These are phyloP conservation scores for Neodiprion lecontei DNA, from an alignment of 1,140 invertebrate genomes.

Conservation along the genomic window DNA sequence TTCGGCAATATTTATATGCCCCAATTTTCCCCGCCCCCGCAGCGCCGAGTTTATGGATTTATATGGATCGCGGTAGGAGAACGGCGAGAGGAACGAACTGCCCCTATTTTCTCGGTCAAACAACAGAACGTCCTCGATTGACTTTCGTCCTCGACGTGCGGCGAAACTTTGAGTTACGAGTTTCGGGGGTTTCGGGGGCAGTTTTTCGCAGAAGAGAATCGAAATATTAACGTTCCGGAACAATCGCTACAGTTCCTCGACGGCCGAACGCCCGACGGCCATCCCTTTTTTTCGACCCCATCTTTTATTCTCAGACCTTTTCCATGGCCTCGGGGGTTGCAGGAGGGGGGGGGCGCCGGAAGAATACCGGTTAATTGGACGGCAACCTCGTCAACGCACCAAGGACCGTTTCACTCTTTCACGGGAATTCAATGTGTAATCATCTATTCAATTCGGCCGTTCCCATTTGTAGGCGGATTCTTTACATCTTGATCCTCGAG, in stretches of 20 bases:
- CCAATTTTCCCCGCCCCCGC: neutral
- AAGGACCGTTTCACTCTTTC: too few species aligned
- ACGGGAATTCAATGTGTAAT: too few species aligned
- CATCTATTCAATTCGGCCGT: too few species aligned
- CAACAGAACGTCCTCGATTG: neutral
- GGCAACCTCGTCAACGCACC: neutral
- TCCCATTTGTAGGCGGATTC: too few species aligned
- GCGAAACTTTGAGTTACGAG: too few species aligned
- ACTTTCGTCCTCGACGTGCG: neutral
- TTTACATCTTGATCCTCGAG: too few species aligned
- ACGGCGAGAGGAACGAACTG: neutral
- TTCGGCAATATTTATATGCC: constrained; percentile 5
- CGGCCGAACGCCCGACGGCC: neutral
- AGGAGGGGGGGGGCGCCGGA: too few species aligned
- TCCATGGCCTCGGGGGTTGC: neutral
- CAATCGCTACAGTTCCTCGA: constrained; percentile 12
- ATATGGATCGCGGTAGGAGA: too few species aligned
- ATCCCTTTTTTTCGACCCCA: neutral
- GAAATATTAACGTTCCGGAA: constrained; percentile 36
- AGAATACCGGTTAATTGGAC: neutral
- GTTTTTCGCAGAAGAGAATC: constrained; percentile 25
- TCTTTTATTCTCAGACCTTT: neutral
- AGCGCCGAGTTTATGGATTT: too few species aligned
- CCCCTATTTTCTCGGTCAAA: neutral
- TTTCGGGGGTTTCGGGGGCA: too few species aligned